Evolutionary conservation across 2,113 vertebrate species (phyloP).

Genomic region (Plecturocebus donacophilus): DNA sequence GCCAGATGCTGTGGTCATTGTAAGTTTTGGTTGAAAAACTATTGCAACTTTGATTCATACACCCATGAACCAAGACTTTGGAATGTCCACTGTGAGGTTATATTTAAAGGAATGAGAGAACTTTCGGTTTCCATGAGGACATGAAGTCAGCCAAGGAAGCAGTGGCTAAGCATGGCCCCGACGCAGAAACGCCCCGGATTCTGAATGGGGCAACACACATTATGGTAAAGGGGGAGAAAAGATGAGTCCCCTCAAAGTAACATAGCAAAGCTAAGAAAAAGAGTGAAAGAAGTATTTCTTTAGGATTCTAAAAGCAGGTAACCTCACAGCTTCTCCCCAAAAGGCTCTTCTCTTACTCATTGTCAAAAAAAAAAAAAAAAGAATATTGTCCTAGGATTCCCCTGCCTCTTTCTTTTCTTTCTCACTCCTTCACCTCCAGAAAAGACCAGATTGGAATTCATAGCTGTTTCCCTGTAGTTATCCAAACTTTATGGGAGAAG

Average conservation of each 20-base stretch:
- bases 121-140: background rate
- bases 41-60: slow-evolving; percentile 22
- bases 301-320: background rate
- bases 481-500: background rate
- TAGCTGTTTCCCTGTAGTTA: background rate
- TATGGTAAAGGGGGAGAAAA: background rate
- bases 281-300: background rate
- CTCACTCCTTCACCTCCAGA: background rate
- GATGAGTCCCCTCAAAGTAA: background rate
- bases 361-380: background rate
- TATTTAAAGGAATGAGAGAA: background rate
- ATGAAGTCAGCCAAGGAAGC: background rate
- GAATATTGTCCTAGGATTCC: background rate
- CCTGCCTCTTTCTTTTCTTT: background rate
- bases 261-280: slow-evolving; percentile 39
- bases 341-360: background rate
- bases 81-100: background rate
- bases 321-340: background rate
- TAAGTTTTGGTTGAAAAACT: slow-evolving; percentile 44
- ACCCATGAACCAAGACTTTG: slow-evolving; percentile 44
- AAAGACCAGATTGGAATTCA: background rate
- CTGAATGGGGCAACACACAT: background rate
- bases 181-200: slow-evolving; percentile 13
- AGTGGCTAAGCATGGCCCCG: background rate
- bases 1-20: background rate